phyloP scores from a whole-genome alignment of 2,797 vertebrate species.

The Cygnus olor region DNA sequence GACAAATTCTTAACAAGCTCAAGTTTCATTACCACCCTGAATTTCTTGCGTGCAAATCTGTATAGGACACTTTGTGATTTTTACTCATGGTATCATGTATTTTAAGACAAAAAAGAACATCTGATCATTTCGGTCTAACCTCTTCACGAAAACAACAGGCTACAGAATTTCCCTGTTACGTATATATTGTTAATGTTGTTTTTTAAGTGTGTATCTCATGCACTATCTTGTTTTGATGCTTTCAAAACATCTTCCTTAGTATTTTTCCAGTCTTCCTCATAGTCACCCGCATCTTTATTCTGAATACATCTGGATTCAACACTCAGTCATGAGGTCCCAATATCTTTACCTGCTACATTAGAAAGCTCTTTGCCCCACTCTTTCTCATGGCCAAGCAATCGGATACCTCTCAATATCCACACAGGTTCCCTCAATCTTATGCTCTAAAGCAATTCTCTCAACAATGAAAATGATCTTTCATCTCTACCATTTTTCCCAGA shows the following conservation, averaged over 20 bases:
- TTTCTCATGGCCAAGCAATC: background rate
- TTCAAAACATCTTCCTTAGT: background rate
- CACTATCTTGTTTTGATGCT: background rate
- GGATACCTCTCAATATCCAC: background rate
- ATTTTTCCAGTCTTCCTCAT: background rate
- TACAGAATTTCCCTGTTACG: background rate
- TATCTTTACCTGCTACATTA: background rate
- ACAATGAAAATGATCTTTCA: background rate
- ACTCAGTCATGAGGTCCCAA: background rate
- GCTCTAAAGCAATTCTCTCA: background rate
- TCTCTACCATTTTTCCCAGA: background rate
- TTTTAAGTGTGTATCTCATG: background rate
- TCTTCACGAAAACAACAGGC: background rate
- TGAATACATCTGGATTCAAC: background rate
- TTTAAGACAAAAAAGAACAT: constrained; percentile 2
- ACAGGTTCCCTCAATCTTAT: background rate
- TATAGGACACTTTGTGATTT: background rate
- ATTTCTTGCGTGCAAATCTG: background rate
- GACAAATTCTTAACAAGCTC: constrained; percentile 4
- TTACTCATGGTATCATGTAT: background rate
- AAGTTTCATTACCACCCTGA: background rate
- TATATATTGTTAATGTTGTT: background rate
- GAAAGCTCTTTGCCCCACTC: background rate
- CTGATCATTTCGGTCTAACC: background rate
- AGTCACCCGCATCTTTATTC: background rate